A percentile compares a stretch with the other conserved stretches of the same genome.
These are phyloP conservation scores for Conus betulinus DNA, from an alignment of 1,140 invertebrate species.

Conservation along the genomic window DNA sequence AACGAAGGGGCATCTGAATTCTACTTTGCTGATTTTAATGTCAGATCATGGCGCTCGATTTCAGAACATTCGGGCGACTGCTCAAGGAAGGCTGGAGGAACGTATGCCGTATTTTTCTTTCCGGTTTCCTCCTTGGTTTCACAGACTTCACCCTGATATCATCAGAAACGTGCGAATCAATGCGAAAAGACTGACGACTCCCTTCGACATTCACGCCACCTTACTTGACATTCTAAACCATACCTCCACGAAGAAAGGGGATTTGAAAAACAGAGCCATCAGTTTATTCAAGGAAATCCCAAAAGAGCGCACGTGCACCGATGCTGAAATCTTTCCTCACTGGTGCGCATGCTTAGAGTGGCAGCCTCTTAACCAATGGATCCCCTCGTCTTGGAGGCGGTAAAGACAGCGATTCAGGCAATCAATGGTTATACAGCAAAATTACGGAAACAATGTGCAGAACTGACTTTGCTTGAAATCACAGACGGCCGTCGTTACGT, in stretches of 20 bases:
- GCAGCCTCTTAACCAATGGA: slow-evolving; percentile 71
- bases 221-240: slow-evolving; percentile 74
- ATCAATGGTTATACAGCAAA: slow-evolving; percentile 24
- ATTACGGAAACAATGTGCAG: neutral
- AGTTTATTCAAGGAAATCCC: slow-evolving; percentile 80
- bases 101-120: slow-evolving; percentile 89
- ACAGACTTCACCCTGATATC: slow-evolving; percentile 80
- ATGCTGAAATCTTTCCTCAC: slow-evolving; percentile 93
- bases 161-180: slow-evolving; percentile 84
- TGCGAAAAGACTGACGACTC: slow-evolving; percentile 71
- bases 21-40: slow-evolving; percentile 85
- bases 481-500: slow-evolving; percentile 1
- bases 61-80: slow-evolving; percentile 87
- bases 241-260: slow-evolving; percentile 80
- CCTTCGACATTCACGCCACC: slow-evolving; percentile 76
- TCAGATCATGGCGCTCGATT: slow-evolving; percentile 95
- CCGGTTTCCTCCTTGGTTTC: slow-evolving; percentile 84
- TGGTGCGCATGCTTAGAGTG: slow-evolving; percentile 95
- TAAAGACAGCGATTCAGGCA: neutral
- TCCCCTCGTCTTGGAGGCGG: neutral
- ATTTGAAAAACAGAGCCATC: slow-evolving; percentile 78
- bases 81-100: slow-evolving; percentile 91
- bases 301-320: slow-evolving; percentile 85
- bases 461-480: neutral
- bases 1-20: slow-evolving; percentile 76